phyloP scores from a whole-genome alignment of 2,888 invertebrate genomes.

The Tridacna gigas region DNA sequence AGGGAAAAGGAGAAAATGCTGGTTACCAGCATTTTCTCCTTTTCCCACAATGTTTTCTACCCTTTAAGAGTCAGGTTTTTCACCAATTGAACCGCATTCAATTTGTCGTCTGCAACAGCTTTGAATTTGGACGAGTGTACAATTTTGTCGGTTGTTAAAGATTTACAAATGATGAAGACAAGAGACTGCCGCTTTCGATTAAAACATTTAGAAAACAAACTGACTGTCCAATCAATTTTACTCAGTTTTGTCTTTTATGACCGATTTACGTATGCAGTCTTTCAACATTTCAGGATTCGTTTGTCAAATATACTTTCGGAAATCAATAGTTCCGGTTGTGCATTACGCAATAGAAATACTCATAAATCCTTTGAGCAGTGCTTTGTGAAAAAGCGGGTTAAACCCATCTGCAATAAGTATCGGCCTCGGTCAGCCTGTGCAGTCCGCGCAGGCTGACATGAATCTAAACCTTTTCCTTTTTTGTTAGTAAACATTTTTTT shows the following conservation, averaged over 20 bases:
- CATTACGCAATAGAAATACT: too few species aligned
- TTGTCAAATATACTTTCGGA: background rate
- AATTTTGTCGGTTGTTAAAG: background rate
- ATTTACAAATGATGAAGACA: background rate
- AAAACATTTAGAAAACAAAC: background rate
- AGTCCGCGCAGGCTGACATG: too few species aligned
- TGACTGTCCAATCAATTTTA: too few species aligned
- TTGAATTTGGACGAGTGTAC: background rate
- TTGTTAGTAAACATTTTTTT: too few species aligned
- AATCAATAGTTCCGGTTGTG: background rate
- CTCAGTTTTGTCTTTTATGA: background rate
- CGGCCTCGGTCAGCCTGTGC: too few species aligned
- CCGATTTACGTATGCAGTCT: background rate
- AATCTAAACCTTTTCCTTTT: too few species aligned
- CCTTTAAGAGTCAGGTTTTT: background rate
- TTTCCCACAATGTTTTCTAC: conserved; percentile 1
- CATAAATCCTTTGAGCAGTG: too few species aligned
- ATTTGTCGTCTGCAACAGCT: background rate
- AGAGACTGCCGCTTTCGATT: too few species aligned
- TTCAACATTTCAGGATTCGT: background rate
- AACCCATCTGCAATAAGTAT: too few species aligned
- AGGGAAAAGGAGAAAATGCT: background rate
- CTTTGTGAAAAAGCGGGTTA: too few species aligned
- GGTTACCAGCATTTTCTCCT: background rate
- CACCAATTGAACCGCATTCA: background rate